These are phyloP conservation scores for Coregonus sp. DNA, from an alignment of 2,797 vertebrate species.

Conservation along the genomic window DNA sequence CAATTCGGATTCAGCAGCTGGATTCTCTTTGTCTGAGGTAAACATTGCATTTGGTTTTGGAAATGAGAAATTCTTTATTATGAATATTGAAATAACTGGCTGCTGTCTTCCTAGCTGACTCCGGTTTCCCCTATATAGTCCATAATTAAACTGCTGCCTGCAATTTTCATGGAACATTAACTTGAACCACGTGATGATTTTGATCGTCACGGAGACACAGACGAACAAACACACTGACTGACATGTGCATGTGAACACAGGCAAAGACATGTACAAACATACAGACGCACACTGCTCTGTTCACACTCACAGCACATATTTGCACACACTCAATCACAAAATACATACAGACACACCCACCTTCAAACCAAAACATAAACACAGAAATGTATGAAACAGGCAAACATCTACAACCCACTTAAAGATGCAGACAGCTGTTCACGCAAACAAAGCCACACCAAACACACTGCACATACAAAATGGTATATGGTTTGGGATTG, in stretches of 20 bases:
- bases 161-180: constrained; percentile 99
- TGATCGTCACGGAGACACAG: constrained; percentile 74
- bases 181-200: constrained; percentile 86
- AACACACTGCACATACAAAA: background rate
- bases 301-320: constrained; percentile 8
- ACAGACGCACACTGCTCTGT: background rate
- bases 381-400: constrained; percentile 13
- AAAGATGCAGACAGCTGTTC: background rate
- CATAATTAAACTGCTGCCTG: constrained; percentile 92
- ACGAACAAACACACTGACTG: constrained; percentile 69
- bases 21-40: constrained; percentile 40
- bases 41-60: constrained; percentile 48
- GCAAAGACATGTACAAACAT: constrained; percentile 61
- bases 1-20: constrained; percentile 24
- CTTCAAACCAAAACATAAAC: constrained; percentile 38
- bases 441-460: background rate
- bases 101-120: constrained; percentile 48
- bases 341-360: background rate
- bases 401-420: constrained; percentile 10
- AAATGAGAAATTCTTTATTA: constrained; percentile 54
- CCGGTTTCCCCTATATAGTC: constrained; percentile 71
- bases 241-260: constrained; percentile 36
- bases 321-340: background rate
- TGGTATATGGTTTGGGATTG: background rate
- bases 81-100: constrained; percentile 76